phyloP scores from a whole-genome alignment of 1,140 invertebrate species.

The Conus betulinus region DNA sequence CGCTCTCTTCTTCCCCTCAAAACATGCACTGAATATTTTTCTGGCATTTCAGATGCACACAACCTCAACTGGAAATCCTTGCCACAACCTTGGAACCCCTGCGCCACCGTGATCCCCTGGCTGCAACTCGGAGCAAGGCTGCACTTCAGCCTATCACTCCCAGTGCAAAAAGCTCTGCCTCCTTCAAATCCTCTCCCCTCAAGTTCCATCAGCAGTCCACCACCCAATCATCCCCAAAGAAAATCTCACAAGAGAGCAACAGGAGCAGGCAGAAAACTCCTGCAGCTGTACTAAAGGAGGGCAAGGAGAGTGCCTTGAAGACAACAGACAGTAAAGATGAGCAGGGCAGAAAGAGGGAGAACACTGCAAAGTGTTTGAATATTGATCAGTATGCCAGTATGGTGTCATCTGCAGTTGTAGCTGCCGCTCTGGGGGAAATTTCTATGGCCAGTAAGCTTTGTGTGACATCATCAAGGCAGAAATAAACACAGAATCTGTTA shows the following conservation, averaged over 20 bases:
- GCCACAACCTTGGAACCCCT: constrained; percentile 70
- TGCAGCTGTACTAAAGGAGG: background rate
- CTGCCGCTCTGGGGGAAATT: background rate
- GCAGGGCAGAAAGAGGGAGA: background rate
- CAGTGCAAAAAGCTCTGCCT: background rate
- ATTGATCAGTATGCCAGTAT: constrained; percentile 29
- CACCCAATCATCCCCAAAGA: background rate
- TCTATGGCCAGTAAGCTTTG: background rate
- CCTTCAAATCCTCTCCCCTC: background rate
- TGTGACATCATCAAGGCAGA: background rate
- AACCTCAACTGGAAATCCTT: constrained; percentile 65
- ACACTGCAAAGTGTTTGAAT: background rate
- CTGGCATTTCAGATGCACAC: constrained; percentile 52
- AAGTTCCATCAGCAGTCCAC: background rate
- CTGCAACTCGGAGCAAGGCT: constrained; percentile 41
- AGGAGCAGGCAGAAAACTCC: background rate
- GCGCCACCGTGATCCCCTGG: constrained; percentile 66
- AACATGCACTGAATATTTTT: background rate
- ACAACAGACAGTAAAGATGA: background rate
- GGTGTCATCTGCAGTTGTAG: constrained; percentile 25
- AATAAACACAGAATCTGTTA: background rate
- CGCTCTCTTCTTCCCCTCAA: no score
- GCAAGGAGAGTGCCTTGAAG: background rate
- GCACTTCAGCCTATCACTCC: constrained; percentile 26
- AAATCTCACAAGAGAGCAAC: background rate